Percentiles rank a stretch among this genome's conserved stretches.
Conservation (phyloP, 2,888 invertebrate species). For the Euclidia mi region DNA sequence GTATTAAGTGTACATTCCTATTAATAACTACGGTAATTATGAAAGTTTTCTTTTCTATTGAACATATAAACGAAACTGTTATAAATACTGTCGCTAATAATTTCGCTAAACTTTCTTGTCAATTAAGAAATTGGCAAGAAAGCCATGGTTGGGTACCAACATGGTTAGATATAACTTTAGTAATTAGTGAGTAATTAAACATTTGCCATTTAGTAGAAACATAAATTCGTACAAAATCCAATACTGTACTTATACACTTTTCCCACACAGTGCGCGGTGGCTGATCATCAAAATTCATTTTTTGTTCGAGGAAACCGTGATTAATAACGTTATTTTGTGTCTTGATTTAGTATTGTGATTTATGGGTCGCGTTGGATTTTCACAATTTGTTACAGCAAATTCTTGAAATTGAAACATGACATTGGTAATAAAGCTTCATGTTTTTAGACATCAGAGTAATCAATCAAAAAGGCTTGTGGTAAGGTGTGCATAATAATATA, state of each 20-base stretch:
- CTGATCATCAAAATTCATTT: conserved; percentile 20
- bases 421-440: not conserved
- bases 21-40: no score
- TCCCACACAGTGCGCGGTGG: not conserved
- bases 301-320: conserved; percentile 26
- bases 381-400: conserved; percentile 18
- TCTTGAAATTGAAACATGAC: conserved; percentile 16
- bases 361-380: conserved; percentile 22
- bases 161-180: no score
- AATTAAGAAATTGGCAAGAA: no score
- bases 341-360: conserved; percentile 34
- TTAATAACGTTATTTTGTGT: conserved; percentile 39
- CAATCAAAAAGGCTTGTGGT: conserved; percentile 2
- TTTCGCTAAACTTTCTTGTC: no score
- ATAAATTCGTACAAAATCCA: not conserved
- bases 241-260: not conserved
- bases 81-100: no score
- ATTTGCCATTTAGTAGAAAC: not conserved
- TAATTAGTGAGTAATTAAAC: no score
- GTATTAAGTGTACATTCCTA: no score
- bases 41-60: no score
- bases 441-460: conserved; percentile 1
- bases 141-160: no score
- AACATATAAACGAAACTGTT: no score
- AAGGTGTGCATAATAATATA: no score